Evolutionary conservation across 2,113 vertebrate species (phyloP).

Genomic region (Coturnix japonica): DNA sequence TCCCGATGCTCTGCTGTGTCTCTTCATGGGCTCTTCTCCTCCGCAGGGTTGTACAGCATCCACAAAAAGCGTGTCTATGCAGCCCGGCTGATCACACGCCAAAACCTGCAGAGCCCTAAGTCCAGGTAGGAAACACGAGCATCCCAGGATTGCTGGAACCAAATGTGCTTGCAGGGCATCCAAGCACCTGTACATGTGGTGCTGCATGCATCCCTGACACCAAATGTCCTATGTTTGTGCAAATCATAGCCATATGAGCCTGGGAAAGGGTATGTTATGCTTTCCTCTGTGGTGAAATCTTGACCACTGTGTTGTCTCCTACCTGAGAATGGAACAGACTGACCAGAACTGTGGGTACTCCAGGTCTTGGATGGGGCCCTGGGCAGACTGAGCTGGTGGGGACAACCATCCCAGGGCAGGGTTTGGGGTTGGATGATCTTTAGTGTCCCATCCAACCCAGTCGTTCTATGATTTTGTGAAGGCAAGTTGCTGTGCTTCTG

Average conservation of each 20-base stretch:
- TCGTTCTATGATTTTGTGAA: not conserved
- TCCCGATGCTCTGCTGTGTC: not conserved
- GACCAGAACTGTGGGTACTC: not conserved
- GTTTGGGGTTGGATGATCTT: not conserved
- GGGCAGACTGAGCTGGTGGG: not conserved
- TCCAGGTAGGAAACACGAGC: conserved; percentile 84
- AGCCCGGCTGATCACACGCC: conserved; percentile 88
- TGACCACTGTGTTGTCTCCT: not conserved
- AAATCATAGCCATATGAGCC: rapidly evolving
- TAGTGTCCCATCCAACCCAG: not conserved
- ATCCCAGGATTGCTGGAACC: not conserved
- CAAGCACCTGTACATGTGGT: rapidly evolving
- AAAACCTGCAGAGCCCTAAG: conserved; percentile 93
- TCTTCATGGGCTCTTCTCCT: not conserved
- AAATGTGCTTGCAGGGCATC: rapidly evolving
- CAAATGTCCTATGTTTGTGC: not conserved
- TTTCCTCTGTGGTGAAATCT: rapidly evolving
- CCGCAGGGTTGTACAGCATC: conserved; percentile 86
- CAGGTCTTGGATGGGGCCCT: not conserved
- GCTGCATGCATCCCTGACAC: not conserved
- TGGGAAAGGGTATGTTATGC: not conserved
- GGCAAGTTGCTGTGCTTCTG: not conserved
- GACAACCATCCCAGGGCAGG: not conserved
- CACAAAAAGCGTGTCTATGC: conserved; percentile 93
- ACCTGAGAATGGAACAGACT: not conserved